These are phyloP conservation scores for Enhydra lutris DNA, from an alignment of 2,113 vertebrate genomes.

Conservation along the genomic window DNA sequence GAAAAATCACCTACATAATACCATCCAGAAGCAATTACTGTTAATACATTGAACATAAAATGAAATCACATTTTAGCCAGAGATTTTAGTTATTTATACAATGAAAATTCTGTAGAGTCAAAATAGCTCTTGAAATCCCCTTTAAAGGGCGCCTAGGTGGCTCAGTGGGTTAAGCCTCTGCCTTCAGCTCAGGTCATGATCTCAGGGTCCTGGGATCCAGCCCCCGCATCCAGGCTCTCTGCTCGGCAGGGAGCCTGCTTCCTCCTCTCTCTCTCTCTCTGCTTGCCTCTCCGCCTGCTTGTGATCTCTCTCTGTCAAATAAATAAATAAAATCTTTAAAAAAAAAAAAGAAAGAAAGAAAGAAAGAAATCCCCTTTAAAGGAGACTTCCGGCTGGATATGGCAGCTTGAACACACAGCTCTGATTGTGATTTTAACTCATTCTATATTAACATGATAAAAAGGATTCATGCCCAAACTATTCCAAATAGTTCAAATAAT, in stretches of 20 bases:
- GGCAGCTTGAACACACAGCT: neutral
- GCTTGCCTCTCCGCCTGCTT: too few relatives aligned
- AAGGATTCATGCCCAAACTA: neutral
- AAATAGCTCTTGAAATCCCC: neutral
- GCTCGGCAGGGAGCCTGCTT: too few relatives aligned
- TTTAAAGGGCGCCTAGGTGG: neutral
- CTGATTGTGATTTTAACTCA: neutral
- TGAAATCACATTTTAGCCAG: neutral
- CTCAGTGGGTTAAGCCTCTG: too few relatives aligned
- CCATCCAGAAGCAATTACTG: neutral
- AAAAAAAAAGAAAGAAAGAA: too few relatives aligned
- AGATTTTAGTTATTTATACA: neutral
- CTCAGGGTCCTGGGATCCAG: too few relatives aligned
- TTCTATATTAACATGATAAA: neutral
- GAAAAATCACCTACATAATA: neutral
- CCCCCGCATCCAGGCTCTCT: too few relatives aligned
- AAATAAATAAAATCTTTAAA: too few relatives aligned
- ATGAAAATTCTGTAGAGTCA: neutral
- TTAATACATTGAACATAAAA: neutral
- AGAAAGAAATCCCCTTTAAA: neutral
- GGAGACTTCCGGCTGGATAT: neutral
- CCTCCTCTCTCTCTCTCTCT: too few relatives aligned
- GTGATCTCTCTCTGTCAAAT: too few relatives aligned
- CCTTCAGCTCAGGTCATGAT: too few relatives aligned
- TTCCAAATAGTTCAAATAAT: neutral